Evolutionary conservation across 2,888 invertebrate species (phyloP), one percentile per base, ranked within the genome.

Genomic region (Melitaea athalia): DNA sequence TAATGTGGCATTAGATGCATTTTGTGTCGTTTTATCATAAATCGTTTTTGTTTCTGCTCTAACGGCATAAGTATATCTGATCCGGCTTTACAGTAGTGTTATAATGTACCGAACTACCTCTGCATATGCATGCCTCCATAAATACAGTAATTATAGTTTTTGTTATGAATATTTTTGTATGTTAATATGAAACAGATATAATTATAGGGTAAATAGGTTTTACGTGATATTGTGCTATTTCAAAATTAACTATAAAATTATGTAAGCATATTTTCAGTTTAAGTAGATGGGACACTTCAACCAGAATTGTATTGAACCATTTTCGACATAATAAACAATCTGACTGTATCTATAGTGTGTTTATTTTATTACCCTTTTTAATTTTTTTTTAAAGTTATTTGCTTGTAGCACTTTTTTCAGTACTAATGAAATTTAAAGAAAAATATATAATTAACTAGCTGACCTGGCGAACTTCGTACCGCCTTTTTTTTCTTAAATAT

Each of bases 101-200:
- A 75, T 79, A 77, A 80, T 75, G 77, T 84, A 89, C 87, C 91
- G 82, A 91, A 82, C 92, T 92, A 92, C 92, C 92, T 92, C 92
- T 84, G 85, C 78, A 75, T 72, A 67, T 72, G 77, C 84, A 86
- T 85, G 89, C 89, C 91, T 91, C 88, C 86, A 85, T 83, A 78
- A 80, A 80, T 84, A 84, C 85, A 85, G 80, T 87, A 78, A 84
- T 81, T 84, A 86, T 87, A 89, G 81, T 83, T 85, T 86, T 90
- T 88, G 88, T 91, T 89, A 84, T 74, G 72, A 78, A 78, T 80
- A 88, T 88, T 90, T 74, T 88, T 88, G 82, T 88, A 90, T 81
- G 85, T 89, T 88, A 86, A n/a, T 85, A 83, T 82, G 81, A 81
- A 82, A 81, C 82, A 77, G 76, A 81, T 83, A 79, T 78, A 80